Conservation (phyloP, 2,113 vertebrate genomes). For the Corythaeola cristata region DNA sequence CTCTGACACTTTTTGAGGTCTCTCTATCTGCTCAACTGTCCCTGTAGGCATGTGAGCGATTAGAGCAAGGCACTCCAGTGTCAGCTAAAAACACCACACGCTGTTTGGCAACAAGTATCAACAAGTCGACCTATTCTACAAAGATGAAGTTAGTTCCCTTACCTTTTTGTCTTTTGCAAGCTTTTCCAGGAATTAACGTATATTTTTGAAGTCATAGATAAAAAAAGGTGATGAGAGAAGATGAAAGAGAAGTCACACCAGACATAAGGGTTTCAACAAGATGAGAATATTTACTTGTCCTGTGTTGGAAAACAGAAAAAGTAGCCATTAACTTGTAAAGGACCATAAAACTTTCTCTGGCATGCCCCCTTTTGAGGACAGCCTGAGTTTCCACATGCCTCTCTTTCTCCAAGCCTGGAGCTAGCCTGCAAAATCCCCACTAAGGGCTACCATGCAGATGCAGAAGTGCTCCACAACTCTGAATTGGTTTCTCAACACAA, state of each 20-base stretch:
- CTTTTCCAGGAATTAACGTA: neutral
- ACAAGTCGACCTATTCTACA: neutral
- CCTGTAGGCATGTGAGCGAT: neutral
- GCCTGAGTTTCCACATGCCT: neutral
- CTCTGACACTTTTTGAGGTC: neutral
- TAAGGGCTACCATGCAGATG: neutral
- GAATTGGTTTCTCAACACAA: neutral
- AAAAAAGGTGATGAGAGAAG: slow-evolving; percentile 17
- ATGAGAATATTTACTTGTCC: neutral
- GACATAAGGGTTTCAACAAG: neutral
- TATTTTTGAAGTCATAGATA: neutral
- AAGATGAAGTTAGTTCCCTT: neutral
- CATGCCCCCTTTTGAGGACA: neutral
- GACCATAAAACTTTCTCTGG: neutral
- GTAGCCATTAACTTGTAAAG: neutral
- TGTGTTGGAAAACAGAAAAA: neutral
- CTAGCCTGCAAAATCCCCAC: neutral
- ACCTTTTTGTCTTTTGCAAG: neutral
- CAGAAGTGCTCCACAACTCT: neutral
- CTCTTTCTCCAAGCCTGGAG: neutral
- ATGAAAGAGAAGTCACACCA: neutral
- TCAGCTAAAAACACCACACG: neutral
- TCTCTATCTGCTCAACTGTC: neutral
- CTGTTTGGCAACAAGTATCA: neutral
- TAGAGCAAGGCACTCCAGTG: neutral